A percentile compares a stretch with the other conserved stretches of the same genome.
Conservation (phyloP, 2,888 invertebrate species). For the Polyommatus icarus region DNA sequence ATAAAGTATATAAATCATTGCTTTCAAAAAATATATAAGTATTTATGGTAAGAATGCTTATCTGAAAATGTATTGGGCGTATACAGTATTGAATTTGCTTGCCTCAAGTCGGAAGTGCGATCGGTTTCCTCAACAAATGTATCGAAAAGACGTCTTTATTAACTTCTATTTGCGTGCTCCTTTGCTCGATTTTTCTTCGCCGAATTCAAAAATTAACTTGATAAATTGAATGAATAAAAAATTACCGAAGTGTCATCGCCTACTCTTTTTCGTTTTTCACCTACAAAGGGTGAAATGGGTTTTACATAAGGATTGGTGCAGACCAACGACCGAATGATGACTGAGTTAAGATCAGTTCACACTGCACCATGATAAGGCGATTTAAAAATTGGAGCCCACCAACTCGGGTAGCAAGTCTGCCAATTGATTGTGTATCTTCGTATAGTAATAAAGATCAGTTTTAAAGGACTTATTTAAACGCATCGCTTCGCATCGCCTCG, state of each 20-base stretch:
- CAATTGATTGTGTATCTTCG: too few species aligned
- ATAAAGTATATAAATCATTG: too few species aligned
- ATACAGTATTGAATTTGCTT: slow-evolving; percentile 17
- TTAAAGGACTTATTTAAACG: too few species aligned
- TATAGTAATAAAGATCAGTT: too few species aligned
- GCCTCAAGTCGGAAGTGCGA: slow-evolving; percentile 10
- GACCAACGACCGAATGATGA: not conserved
- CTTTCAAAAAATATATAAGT: not conserved
- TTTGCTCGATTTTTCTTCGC: not conserved
- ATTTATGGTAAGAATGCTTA: not conserved
- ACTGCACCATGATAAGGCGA: not conserved
- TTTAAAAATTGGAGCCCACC: not conserved
- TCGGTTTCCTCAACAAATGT: slow-evolving; percentile 4
- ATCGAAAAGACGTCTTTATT: slow-evolving; percentile 9
- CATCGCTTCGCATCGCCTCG: too few species aligned
- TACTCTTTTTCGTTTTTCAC: not conserved
- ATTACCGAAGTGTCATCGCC: not conserved
- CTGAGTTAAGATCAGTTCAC: not conserved
- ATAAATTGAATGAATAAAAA: not conserved
- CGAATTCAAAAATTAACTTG: not conserved
- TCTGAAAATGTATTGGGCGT: not conserved
- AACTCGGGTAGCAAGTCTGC: too few species aligned
- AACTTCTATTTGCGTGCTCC: slow-evolving; percentile 8
- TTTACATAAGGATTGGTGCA: not conserved
- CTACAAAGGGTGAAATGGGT: not conserved